phyloP scores from a whole-genome alignment of 2,113 vertebrate species.

The Cyprinodon brontotheroides region DNA sequence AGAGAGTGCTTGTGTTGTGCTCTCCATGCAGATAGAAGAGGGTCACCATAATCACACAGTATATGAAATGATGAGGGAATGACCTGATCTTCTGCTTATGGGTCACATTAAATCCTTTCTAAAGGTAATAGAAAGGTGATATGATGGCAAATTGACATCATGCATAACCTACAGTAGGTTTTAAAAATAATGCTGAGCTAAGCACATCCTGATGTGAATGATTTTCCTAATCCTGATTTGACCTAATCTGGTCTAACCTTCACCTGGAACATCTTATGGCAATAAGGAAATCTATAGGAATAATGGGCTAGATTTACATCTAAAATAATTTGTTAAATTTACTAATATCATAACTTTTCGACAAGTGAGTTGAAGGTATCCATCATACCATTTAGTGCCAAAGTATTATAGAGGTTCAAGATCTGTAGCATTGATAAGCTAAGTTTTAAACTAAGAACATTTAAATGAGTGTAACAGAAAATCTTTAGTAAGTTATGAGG shows the following conservation, averaged over 20 bases:
- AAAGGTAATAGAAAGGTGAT: not conserved
- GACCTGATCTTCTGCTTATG: conserved; percentile 29
- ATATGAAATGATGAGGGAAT: conserved; percentile 27
- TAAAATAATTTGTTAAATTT: too few species aligned
- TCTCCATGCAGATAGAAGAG: conserved; percentile 22
- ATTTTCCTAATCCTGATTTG: too few species aligned
- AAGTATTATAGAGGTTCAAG: too few species aligned
- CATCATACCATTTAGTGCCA: too few species aligned
- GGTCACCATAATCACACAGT: conserved; percentile 21
- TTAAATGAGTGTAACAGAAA: too few species aligned
- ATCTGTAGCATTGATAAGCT: too few species aligned
- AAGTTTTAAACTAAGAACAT: too few species aligned
- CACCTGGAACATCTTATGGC: conserved; percentile 19
- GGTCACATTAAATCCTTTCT: conserved; percentile 16
- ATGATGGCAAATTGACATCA: not conserved
- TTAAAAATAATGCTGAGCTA: not conserved
- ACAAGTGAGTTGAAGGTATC: too few species aligned
- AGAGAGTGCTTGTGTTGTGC: conserved; percentile 46
- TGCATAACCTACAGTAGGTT: not conserved
- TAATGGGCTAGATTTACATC: too few species aligned
- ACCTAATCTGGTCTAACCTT: not conserved
- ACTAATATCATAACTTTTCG: too few species aligned
- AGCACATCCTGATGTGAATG: not conserved
- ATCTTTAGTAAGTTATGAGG: too few species aligned
- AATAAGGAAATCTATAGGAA: not conserved